phyloP scores from a whole-genome alignment of 2,113 vertebrate genomes.

The Sigmodon hispidus region DNA sequence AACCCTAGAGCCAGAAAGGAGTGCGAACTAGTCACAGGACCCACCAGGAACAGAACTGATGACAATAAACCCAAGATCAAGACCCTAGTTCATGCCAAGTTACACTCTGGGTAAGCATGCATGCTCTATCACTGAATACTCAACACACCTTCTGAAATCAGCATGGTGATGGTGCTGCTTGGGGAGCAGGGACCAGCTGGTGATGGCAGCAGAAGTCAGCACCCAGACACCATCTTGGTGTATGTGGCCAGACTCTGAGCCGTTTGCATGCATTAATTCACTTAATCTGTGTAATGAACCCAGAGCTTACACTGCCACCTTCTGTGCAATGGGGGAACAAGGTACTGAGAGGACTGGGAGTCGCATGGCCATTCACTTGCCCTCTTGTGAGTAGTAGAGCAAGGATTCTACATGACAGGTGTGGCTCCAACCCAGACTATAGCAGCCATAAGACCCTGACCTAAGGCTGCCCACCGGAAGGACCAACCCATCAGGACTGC shows the following conservation, averaged over 20 bases:
- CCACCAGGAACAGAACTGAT: not conserved
- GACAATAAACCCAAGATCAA: accelerated
- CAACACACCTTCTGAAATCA: accelerated
- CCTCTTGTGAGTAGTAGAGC: not conserved
- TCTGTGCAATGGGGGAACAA: not conserved
- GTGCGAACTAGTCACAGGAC: not conserved
- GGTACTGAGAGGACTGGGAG: not conserved
- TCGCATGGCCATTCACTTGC: not conserved
- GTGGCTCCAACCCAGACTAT: not conserved
- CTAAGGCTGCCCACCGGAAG: accelerated
- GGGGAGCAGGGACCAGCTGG: not conserved
- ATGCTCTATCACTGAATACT: too few species aligned
- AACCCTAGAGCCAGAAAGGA: constrained; percentile 82
- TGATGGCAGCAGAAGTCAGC: not conserved
- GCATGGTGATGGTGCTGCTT: not conserved
- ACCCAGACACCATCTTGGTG: accelerated
- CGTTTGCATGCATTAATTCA: not conserved
- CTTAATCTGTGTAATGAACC: not conserved
- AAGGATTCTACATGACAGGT: not conserved
- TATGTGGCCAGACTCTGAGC: not conserved
- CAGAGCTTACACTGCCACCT: accelerated
- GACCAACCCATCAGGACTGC: too few species aligned
- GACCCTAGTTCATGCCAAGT: not conserved
- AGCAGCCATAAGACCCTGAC: not conserved
- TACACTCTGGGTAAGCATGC: accelerated